Conservation (phyloP, 1,140 invertebrate genomes). For the Achatina immaculata region DNA sequence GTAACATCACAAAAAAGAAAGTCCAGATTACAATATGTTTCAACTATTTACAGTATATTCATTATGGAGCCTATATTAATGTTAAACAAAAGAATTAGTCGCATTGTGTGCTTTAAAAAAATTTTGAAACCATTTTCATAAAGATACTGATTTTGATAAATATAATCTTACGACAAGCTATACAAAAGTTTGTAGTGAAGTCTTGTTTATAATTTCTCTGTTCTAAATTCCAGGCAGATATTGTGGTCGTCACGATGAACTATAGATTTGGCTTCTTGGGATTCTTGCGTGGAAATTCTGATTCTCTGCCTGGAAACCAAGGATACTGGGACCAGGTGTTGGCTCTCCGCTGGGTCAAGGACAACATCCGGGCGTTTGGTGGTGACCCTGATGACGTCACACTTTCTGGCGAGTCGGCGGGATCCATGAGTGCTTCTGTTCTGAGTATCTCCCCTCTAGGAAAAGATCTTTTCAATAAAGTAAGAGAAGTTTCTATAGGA, state of each 20-base stretch:
- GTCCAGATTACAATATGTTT: too few relatives aligned
- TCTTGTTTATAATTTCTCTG: too few relatives aligned
- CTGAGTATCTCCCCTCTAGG: slow-evolving; percentile 41
- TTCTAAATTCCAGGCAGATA: slow-evolving; percentile 64
- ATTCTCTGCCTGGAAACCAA: slow-evolving; percentile 71
- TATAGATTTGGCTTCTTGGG: slow-evolving; percentile 73
- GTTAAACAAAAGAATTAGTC: too few relatives aligned
- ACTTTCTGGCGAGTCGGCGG: slow-evolving; percentile 59
- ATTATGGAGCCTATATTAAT: too few relatives aligned
- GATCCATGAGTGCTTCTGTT: slow-evolving; percentile 34
- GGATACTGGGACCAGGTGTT: slow-evolving; percentile 87
- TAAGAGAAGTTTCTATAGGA: too few relatives aligned
- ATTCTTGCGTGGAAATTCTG: slow-evolving; percentile 48
- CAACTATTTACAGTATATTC: too few relatives aligned
- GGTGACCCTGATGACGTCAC: slow-evolving; percentile 54
- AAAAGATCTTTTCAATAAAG: slow-evolving; percentile 44
- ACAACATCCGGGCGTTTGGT: slow-evolving; percentile 59
- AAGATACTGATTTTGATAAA: too few relatives aligned
- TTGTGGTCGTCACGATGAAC: slow-evolving; percentile 74
- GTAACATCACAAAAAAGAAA: too few relatives aligned
- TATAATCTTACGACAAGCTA: too few relatives aligned
- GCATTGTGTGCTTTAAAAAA: too few relatives aligned
- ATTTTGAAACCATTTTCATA: too few relatives aligned
- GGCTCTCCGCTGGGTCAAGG: slow-evolving; percentile 84
- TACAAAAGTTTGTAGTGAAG: too few relatives aligned